A percentile compares a stretch with the other conserved stretches of the same genome.
Evolutionary conservation across 2,888 invertebrate species (phyloP).

Genomic region (Abrostola triplasia): DNA sequence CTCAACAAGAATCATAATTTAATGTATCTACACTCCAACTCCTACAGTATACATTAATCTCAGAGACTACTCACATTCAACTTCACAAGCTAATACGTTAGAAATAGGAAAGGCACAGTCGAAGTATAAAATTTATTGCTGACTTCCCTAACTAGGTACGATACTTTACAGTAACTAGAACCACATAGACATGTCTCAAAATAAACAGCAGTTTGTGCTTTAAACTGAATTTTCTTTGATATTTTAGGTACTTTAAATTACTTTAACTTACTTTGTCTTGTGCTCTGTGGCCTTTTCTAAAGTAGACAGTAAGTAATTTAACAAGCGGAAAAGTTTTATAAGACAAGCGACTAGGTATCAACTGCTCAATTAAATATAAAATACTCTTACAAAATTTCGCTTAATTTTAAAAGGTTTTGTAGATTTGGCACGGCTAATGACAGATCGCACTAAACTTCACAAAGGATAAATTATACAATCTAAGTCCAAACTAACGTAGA

Average conservation of each 20-base stretch:
- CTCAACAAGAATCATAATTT: conserved; percentile 71
- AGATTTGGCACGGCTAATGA: conserved; percentile 82
- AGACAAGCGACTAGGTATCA: conserved; percentile 57
- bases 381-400: conserved; percentile 56
- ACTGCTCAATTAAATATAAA: conserved; percentile 51
- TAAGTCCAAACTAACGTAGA: conserved; percentile 55
- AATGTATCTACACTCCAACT: conserved; percentile 71
- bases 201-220: conserved; percentile 57
- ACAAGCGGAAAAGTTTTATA: conserved; percentile 58
- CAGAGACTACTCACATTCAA: conserved; percentile 79
- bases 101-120: conserved; percentile 89
- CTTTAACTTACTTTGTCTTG: conserved; percentile 58
- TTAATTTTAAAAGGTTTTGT: conserved; percentile 60
- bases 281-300: conserved; percentile 48
- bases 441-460: conserved; percentile 60
- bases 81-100: conserved; percentile 85
- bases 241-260: conserved; percentile 53
- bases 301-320: conserved; percentile 55
- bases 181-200: conserved; percentile 62
- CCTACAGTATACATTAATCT: conserved; percentile 82
- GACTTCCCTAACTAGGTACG: conserved; percentile 84
- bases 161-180: conserved; percentile 68
- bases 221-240: conserved; percentile 55
- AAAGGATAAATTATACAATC: conserved; percentile 36
- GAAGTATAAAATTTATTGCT: conserved; percentile 89